These are phyloP conservation scores for Eubasilissa regina DNA, from an alignment of 1,140 invertebrate genomes.

Conservation along the genomic window DNA sequence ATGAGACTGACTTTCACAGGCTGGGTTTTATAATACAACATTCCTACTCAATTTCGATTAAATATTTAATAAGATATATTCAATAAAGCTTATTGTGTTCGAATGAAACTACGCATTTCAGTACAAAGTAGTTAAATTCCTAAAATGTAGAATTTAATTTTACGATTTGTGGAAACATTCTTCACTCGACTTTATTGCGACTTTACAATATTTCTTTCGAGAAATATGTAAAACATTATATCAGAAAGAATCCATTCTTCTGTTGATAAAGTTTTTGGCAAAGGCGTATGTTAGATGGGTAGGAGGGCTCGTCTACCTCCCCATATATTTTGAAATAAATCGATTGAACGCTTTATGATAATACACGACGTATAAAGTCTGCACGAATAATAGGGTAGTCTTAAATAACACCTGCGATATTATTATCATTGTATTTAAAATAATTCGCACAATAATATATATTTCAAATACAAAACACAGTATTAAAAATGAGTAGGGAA, in stretches of 20 bases:
- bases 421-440: no score
- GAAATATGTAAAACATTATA: conserved; percentile 57
- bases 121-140: no score
- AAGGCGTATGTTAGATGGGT: conserved; percentile 54
- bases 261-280: conserved; percentile 56
- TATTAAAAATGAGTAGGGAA: no score
- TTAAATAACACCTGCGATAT: conserved; percentile 5
- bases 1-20: no score
- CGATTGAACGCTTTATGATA: conserved; percentile 59
- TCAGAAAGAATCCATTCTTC: conserved; percentile 53
- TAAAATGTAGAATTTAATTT: neutral
- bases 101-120: no score
- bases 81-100: no score
- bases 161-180: conserved; percentile 3
- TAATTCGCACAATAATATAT: no score
- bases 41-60: no score
- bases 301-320: conserved; percentile 39
- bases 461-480: no score
- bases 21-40: no score
- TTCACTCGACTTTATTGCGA: conserved; percentile 36
- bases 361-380: conserved; percentile 53
- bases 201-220: conserved; percentile 45
- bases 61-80: no score
- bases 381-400: conserved; percentile 33
- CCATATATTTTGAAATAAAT: conserved; percentile 56